Evolutionary conservation across 2,797 vertebrate species (phyloP), one percentile per base, ranked within the genome.

Genomic region (Hydrophis major): DNA sequence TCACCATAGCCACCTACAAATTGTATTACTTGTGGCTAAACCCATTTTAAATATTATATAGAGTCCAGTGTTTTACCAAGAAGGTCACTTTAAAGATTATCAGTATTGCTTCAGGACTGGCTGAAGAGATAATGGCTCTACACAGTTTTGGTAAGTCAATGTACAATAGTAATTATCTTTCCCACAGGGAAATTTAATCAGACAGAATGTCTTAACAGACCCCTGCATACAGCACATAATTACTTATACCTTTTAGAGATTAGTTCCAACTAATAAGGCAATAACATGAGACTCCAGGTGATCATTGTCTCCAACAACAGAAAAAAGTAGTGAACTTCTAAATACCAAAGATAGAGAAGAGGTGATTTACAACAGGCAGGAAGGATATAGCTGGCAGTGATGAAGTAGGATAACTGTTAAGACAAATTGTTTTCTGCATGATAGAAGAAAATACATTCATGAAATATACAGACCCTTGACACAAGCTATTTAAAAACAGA

Each of bases 141-240:
- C 90, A 92, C 50, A 59, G 89, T 0, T 1, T 91, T 87, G 59
- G 92, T 91, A 59, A 20, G 93, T 94, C 90, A 61, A 90, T 50
- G 83, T 94, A 88, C 89, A 95, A 94, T 93, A 92, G 91, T 94
- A 96, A 94, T 96, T 96, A 95, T 32, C 88, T 91, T 93, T 95
- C 90, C 95, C 94, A 92, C 95, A 95, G 94, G 94, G 86, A 89
- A 0, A 4, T 89, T 91, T 96, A 95, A 93, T 96, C 92, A 94
- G 95, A 95, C 94, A 96, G 95, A 94, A 95, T 90, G 91, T 88
- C 94, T 94, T 86, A 95, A 91, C 0, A 0, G 95, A 95, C 95
- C 93, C 96, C 95, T 90, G 90, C 61, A 86, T 93, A 89, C 60
- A 27, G 89, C 91, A 47, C 89, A 2, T 95, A 96, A 96, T 97